A percentile compares a stretch with the other conserved stretches of the same genome.
Conservation (phyloP, 2,113 vertebrate species). For the Ploceus nigricollis region DNA sequence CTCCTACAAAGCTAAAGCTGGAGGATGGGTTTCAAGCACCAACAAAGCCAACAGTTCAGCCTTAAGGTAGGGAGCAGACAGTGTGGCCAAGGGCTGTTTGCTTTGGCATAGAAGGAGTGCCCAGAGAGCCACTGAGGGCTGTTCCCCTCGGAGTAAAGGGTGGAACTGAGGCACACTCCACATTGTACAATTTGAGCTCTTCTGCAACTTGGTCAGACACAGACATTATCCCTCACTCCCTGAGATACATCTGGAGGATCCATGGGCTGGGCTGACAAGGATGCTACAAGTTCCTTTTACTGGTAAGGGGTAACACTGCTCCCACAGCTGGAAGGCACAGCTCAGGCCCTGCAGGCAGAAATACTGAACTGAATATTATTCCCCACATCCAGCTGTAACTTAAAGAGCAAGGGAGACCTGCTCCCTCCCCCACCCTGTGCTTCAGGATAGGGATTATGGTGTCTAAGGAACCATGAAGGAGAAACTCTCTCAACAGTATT, state of each 20-base stretch:
- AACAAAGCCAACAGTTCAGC: background rate
- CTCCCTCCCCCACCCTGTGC: background rate
- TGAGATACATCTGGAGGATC: background rate
- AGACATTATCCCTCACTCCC: background rate
- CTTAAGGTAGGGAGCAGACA: background rate
- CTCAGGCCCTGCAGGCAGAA: background rate
- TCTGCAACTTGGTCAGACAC: background rate
- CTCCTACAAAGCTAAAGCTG: background rate
- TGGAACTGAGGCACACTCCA: background rate
- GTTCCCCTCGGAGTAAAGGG: background rate
- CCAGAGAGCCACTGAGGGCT: background rate
- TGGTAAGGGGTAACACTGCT: background rate
- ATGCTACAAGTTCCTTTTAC: background rate
- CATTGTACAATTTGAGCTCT: background rate
- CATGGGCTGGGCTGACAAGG: background rate
- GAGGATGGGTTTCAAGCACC: background rate
- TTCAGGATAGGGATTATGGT: slow-evolving; percentile 33
- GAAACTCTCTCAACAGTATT: slow-evolving; percentile 13
- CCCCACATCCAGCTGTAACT: background rate
- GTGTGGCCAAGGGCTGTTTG: background rate
- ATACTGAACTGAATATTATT: background rate
- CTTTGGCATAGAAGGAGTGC: background rate
- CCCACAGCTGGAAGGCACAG: background rate
- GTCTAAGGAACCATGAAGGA: slow-evolving; percentile 65
- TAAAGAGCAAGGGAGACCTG: background rate